Base-by-base conservation (phyloP, 2,797 vertebrate species). In the Pangasius larnaudii region DNA sequence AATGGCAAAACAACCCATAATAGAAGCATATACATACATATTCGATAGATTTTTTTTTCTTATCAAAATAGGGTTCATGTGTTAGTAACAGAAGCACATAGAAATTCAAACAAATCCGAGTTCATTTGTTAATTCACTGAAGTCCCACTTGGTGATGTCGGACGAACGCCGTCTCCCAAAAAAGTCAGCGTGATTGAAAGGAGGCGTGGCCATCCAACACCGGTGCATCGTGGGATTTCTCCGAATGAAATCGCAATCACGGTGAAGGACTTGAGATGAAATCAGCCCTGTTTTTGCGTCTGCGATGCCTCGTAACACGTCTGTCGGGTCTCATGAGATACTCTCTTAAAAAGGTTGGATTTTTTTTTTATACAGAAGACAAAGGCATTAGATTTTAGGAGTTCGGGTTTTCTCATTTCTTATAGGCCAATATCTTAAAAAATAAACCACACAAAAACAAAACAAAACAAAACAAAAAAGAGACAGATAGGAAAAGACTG, bases 81-180 rank as follows among this genome's bases (percentile, higher is more conserved):
- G 87, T 93, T 92, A 92, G 92, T 95, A 95, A 95, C 93, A 92
- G 69, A 90, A 93, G 92, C 91, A 91, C 42, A 86, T 80, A 86
- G 90, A 89, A 84, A 74, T 85, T 93, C 94, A 91, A 71, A 88
- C 87, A 90, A 91, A 91, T 88, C 69, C 1, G 90, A 88, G 88
- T 65, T 72, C 59, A 0, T 59, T 88, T 10, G 39, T 69, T 51
- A 33, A 69, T 84, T 33, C 63, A n/a, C 36, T 1, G 9, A 87
- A 91, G 86, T 89, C 89, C 86, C 89, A 85, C 89, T 71, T 72
- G 49, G 59, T 80, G 82, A 88, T 79, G 85, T 51, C 80, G 72
- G 87, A 90, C 83, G 9, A 85, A 16, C 75, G 24, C 10, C 82
- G 85, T 84, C 88, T 91, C 88, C 88, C 87, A 24, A 59, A 30